These are phyloP conservation scores for Zygogramma bicolorata DNA, from an alignment of 2,888 invertebrate species.

Conservation along the genomic window DNA sequence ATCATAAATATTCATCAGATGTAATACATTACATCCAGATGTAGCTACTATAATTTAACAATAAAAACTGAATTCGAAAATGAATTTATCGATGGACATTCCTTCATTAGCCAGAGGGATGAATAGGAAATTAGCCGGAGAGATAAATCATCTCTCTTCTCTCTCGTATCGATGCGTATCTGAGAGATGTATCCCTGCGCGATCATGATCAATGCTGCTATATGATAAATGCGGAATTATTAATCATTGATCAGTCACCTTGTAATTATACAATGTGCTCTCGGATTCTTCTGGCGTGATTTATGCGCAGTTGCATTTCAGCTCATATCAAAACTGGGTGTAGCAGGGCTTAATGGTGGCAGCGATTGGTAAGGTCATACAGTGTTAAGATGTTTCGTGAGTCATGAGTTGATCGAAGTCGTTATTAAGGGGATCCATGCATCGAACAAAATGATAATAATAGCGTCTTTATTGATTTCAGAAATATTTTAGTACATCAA, in stretches of 20 bases:
- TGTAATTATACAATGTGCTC: conserved; percentile 57
- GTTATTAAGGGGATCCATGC: no score
- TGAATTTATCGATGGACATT: conserved; percentile 48
- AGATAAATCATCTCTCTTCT: conserved; percentile 57
- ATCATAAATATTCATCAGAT: conserved; percentile 37
- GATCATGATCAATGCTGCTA: conserved; percentile 62
- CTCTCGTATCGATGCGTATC: conserved; percentile 55
- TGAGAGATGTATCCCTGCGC: conserved; percentile 55
- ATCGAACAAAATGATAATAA: no score
- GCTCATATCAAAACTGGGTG: conserved; percentile 9
- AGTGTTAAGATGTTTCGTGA: not conserved
- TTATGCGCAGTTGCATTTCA: conserved; percentile 9
- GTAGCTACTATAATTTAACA: conserved; percentile 42
- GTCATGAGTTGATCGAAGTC: not conserved
- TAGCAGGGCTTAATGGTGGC: not conserved
- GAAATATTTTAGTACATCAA: no score
- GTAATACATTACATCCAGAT: conserved; percentile 26
- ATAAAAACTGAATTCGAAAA: conserved; percentile 41
- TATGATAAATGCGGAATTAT: conserved; percentile 65
- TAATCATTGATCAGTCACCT: conserved; percentile 65
- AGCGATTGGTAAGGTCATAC: not conserved
- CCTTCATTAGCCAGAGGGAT: conserved; percentile 53
- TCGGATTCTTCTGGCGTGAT: conserved; percentile 9
- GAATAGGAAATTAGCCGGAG: conserved; percentile 61
- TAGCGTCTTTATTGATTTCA: no score